These are phyloP conservation scores for Rhingia campestris DNA, from an alignment of 2,888 invertebrate species.

Conservation along the genomic window DNA sequence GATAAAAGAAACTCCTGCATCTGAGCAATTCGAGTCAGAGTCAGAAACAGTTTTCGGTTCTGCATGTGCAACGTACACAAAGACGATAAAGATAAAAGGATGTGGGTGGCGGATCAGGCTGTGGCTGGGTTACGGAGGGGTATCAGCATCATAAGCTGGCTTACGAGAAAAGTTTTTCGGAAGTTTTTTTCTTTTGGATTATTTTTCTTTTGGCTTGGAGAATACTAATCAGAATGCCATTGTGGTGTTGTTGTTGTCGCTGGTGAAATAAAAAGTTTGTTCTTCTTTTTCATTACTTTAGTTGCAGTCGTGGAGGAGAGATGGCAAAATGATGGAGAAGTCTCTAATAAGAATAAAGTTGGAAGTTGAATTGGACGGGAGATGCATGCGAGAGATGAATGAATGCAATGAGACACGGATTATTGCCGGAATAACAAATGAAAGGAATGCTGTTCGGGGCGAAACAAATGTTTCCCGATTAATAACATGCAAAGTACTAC, in stretches of 20 bases:
- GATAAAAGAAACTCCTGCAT: conserved; percentile 40
- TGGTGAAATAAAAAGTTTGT: conserved; percentile 36
- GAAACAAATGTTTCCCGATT: conserved; percentile 28
- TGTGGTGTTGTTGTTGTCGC: conserved; percentile 27
- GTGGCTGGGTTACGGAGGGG: not conserved
- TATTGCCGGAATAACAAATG: conserved; percentile 22
- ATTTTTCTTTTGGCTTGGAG: conserved; percentile 10
- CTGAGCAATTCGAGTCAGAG: conserved; percentile 10
- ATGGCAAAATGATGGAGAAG: conserved; percentile 14
- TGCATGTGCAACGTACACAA: not conserved
- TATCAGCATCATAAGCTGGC: conserved; percentile 58
- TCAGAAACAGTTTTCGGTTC: not conserved
- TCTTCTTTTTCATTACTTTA: conserved; percentile 43
- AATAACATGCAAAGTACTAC: conserved; percentile 19
- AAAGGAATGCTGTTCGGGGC: conserved; percentile 8
- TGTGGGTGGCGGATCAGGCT: not conserved
- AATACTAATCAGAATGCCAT: conserved; percentile 52
- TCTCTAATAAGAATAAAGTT: conserved; percentile 19
- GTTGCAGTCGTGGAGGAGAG: not conserved
- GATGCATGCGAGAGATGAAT: conserved; percentile 37
- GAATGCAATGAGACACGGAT: conserved; percentile 14
- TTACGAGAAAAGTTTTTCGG: conserved; percentile 53
- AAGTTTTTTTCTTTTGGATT: not conserved
- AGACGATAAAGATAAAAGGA: conserved; percentile 36
- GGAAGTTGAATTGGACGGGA: conserved; percentile 7